These are phyloP conservation scores for Sciurus niger DNA, from an alignment of 2,113 vertebrate genomes.

Conservation along the genomic window DNA sequence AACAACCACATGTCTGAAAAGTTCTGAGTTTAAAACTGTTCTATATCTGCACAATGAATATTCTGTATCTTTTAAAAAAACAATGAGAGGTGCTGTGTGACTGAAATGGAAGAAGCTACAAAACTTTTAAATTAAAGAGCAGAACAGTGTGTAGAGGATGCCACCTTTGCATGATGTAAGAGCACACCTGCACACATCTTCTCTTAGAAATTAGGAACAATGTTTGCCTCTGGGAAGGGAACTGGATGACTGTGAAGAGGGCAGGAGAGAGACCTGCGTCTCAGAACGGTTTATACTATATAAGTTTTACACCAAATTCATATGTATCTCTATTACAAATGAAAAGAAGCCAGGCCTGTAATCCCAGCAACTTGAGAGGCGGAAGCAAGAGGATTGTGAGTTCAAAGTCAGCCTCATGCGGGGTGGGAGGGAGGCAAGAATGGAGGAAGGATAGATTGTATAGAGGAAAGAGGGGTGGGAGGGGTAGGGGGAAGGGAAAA, in stretches of 20 bases:
- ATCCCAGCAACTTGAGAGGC: no score
- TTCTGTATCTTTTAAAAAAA: background rate
- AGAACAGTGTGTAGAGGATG: background rate
- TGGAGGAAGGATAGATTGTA: no score
- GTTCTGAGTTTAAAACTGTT: background rate
- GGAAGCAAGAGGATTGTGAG: background rate
- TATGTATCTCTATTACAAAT: background rate
- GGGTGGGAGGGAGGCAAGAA: no score
- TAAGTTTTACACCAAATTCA: background rate
- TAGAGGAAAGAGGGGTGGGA: no score
- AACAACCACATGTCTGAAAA: background rate
- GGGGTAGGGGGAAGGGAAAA: no score
- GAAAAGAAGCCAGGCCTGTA: background rate
- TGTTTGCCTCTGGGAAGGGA: background rate
- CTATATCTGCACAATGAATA: no score
- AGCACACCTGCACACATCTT: fast-evolving
- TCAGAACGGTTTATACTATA: conserved; percentile 24
- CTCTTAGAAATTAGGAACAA: background rate
- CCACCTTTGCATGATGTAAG: background rate
- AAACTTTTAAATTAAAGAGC: background rate
- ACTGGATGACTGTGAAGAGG: background rate
- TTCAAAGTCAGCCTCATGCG: background rate
- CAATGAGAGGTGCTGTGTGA: background rate
- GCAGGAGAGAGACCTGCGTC: background rate
- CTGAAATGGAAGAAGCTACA: background rate